Percentiles rank a stretch among this genome's conserved stretches.
These are phyloP conservation scores for Drosophila asahinai DNA, from an alignment of 1,140 invertebrate species.

Conservation along the genomic window DNA sequence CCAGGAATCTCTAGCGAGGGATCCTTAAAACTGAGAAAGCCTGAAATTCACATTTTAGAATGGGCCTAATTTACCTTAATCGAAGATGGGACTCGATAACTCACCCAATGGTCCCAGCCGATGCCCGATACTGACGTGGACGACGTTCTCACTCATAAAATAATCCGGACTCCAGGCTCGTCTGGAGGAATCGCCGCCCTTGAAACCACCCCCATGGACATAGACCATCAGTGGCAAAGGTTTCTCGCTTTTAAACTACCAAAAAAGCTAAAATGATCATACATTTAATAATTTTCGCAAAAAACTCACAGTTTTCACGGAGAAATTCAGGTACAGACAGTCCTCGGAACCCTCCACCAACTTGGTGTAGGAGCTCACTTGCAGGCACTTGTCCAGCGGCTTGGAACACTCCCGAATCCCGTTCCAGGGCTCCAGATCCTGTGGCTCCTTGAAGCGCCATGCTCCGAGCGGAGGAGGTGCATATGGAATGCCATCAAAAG, in stretches of 20 bases:
- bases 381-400: slow-evolving; percentile 58
- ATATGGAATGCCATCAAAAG: slow-evolving; percentile 83
- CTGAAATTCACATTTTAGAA: background rate
- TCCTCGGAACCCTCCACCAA: slow-evolving; percentile 84
- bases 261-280: background rate
- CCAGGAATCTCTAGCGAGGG: slow-evolving; percentile 86
- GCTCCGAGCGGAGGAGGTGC: slow-evolving; percentile 88
- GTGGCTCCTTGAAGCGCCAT: slow-evolving; percentile 87
- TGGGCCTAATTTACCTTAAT: background rate
- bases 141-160: slow-evolving; percentile 86
- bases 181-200: slow-evolving; percentile 84
- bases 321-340: slow-evolving; percentile 85
- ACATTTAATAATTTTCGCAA: background rate
- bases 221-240: slow-evolving; percentile 88
- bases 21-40: slow-evolving; percentile 88
- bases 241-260: slow-evolving; percentile 52
- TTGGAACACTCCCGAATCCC: slow-evolving; percentile 57
- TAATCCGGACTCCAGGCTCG: slow-evolving; percentile 85
- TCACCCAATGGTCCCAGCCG: slow-evolving; percentile 4
- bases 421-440: slow-evolving; percentile 48
- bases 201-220: slow-evolving; percentile 89
- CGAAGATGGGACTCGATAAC: background rate
- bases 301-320: slow-evolving; percentile 76
- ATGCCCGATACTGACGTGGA: slow-evolving; percentile 32
- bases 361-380: slow-evolving; percentile 36